These are phyloP conservation scores for Coelopa frigida DNA, from an alignment of 1,140 invertebrate genomes.

Conservation along the genomic window DNA sequence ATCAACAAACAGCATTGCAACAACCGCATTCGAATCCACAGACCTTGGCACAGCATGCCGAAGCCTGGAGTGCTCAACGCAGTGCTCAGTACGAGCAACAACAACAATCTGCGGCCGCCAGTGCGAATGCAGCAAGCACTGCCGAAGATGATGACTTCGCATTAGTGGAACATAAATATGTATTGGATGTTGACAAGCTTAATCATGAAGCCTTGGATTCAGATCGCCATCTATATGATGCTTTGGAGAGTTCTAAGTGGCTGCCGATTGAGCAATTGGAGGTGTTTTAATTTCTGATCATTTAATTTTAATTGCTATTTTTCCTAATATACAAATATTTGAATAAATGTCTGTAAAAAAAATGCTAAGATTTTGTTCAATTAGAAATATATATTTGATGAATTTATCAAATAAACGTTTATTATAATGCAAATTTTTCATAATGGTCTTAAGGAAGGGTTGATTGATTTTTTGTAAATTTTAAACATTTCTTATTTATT, in stretches of 20 bases:
- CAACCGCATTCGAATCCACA: conserved; percentile 39
- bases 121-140: conserved; percentile 14
- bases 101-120: conserved; percentile 20
- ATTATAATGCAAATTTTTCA: no score
- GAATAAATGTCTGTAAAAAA: no score
- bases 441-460: no score
- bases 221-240: conserved; percentile 70
- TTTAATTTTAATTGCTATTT: no score
- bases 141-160: conserved; percentile 29
- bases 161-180: conserved; percentile 60
- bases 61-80: conserved; percentile 40
- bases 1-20: conserved; percentile 38
- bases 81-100: conserved; percentile 38
- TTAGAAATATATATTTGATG: no score
- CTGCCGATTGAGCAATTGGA: conserved; percentile 57
- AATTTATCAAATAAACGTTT: no score
- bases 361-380: no score
- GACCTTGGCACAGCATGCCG: conserved; percentile 36
- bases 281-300: conserved; percentile 22
- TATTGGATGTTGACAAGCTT: conserved; percentile 63
- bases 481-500: no score
- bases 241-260: conserved; percentile 74
- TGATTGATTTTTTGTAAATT: no score
- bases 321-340: no score
- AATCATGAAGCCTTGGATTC: conserved; percentile 67